These are phyloP conservation scores for Halocaridina rubra DNA, from an alignment of 2,888 invertebrate species.

Conservation along the genomic window DNA sequence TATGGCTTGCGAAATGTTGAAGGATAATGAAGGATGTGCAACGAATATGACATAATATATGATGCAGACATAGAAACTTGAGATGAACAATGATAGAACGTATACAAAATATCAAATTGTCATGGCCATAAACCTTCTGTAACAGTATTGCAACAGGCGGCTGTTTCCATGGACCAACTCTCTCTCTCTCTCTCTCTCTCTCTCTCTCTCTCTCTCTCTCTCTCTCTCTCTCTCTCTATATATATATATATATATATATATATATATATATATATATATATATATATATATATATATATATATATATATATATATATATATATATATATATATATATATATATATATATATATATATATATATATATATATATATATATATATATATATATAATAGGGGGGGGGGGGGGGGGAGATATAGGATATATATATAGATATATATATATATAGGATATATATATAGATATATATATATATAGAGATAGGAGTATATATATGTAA, in stretches of 20 bases:
- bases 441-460: no score
- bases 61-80: no score
- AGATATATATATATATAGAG: no score
- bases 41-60: neutral
- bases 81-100: neutral
- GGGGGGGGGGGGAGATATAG: no score
- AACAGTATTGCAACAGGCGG: no score
- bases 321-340: slow-evolving; percentile 25
- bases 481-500: no score
- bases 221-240: slow-evolving; percentile 19
- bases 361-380: slow-evolving; percentile 35
- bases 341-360: slow-evolving; percentile 41
- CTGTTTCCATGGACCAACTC: neutral
- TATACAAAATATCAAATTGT: neutral
- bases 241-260: neutral
- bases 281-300: slow-evolving; percentile 10
- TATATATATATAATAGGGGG: slow-evolving; percentile 38
- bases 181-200: neutral
- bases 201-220: slow-evolving; percentile 5
- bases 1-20: no score
- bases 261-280: slow-evolving; percentile 11
- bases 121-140: no score
- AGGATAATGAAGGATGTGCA: no score
- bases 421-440: no score
- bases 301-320: slow-evolving; percentile 28